phyloP scores from a whole-genome alignment of 2,797 vertebrate genomes.

The Malacoctenus gilli region DNA sequence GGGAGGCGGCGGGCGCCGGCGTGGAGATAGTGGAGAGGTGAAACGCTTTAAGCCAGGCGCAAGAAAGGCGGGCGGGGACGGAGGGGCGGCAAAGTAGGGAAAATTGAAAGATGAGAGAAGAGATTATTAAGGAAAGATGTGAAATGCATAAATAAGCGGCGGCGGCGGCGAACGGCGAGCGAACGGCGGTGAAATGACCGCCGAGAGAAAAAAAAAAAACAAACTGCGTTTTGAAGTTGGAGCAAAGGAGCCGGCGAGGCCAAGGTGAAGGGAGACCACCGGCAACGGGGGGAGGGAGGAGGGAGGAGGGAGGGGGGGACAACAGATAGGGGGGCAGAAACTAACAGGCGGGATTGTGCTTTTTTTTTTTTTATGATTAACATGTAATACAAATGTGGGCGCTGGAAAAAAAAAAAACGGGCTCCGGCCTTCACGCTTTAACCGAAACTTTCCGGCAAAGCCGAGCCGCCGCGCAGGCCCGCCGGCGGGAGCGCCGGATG shows the following conservation, averaged over 20 bases:
- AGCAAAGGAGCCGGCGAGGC: slow-evolving; percentile 29
- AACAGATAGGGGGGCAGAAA: slow-evolving; percentile 39
- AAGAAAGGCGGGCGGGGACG: slow-evolving; percentile 59
- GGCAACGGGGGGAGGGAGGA: slow-evolving; percentile 12
- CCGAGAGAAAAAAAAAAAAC: not conserved
- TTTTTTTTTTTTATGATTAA: no score
- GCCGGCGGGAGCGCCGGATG: slow-evolving; percentile 44
- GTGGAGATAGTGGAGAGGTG: slow-evolving; percentile 71
- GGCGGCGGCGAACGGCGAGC: slow-evolving; percentile 59
- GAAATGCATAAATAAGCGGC: slow-evolving; percentile 63
- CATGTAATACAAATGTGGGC: slow-evolving; percentile 64
- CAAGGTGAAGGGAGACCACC: slow-evolving; percentile 41
- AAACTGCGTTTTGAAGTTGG: slow-evolving; percentile 47
- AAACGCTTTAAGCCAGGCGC: slow-evolving; percentile 58
- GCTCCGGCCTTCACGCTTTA: slow-evolving; percentile 63
- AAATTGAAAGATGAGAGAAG: slow-evolving; percentile 78
- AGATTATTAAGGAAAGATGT: slow-evolving; percentile 76
- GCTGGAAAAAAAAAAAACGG: slow-evolving; percentile 54
- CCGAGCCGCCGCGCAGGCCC: slow-evolving; percentile 42
- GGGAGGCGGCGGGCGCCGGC: slow-evolving; percentile 41
- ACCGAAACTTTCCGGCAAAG: slow-evolving; percentile 68
- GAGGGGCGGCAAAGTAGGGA: slow-evolving; percentile 63
- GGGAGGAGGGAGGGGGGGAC: slow-evolving; percentile 17
- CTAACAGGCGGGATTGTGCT: slow-evolving; percentile 63
- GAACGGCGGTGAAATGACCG: slow-evolving; percentile 24